Evolutionary conservation across 2,797 vertebrate species (phyloP).

Genomic region (Sciaenops ocellatus): DNA sequence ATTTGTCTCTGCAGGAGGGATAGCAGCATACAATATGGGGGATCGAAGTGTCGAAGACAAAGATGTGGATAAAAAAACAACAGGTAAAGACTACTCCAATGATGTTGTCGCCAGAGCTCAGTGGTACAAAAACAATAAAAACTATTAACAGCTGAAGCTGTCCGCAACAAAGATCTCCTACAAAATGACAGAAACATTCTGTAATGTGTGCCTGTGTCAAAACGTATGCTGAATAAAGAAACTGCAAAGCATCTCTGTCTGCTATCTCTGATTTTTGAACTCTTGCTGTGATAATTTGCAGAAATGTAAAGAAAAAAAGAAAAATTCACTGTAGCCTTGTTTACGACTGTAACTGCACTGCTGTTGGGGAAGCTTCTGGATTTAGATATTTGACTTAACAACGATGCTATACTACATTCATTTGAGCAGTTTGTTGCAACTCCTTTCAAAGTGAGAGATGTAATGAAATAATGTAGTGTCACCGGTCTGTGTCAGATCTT

Average conservation of each 20-base stretch:
- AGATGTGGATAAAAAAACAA: slow-evolving; percentile 3
- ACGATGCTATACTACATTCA: background rate
- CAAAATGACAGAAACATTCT: background rate
- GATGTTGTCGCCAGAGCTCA: slow-evolving; percentile 70
- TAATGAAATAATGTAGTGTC: background rate
- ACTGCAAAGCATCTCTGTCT: background rate
- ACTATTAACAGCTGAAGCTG: slow-evolving; percentile 4
- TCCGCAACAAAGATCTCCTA: background rate
- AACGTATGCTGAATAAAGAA: background rate
- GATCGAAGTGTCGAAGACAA: background rate
- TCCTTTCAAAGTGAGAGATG: background rate
- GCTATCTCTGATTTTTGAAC: background rate
- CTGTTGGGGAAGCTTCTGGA: background rate
- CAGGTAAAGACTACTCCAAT: slow-evolving; percentile 61
- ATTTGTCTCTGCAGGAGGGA: slow-evolving; percentile 53
- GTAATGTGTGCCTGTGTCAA: background rate
- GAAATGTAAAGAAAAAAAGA: background rate
- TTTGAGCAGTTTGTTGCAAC: background rate
- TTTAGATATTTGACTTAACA: background rate
- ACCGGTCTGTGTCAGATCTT: background rate
- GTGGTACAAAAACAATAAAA: slow-evolving; percentile 49
- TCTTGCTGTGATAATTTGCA: background rate
- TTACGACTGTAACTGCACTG: background rate
- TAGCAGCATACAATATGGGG: slow-evolving; percentile 72
- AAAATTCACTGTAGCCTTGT: background rate